Percentiles rank a stretch among this genome's conserved stretches.
These are phyloP conservation scores for Melanostoma mellinum DNA, from an alignment of 2,888 invertebrate genomes.

Conservation along the genomic window DNA sequence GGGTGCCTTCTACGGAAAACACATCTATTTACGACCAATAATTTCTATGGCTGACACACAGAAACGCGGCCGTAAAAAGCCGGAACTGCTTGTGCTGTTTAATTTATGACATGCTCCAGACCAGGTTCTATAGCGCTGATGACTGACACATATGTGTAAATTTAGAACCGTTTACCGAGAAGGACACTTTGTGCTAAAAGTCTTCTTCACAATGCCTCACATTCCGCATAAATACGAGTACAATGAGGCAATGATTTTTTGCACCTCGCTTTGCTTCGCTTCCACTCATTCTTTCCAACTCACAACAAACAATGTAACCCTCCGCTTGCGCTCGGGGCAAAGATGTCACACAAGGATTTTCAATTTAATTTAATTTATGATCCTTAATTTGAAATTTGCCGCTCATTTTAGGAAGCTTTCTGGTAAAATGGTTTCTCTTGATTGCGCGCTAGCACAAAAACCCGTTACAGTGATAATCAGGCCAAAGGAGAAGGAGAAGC, in stretches of 20 bases:
- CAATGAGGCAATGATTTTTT: conserved; percentile 28
- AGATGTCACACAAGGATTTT: conserved; percentile 73
- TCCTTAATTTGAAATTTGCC: conserved; percentile 73
- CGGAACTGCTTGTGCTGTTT: conserved; percentile 69
- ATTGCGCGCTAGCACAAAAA: conserved; percentile 59
- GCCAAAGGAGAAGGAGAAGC: conserved; percentile 35
- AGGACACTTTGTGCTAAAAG: conserved; percentile 48
- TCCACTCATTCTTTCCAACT: neutral
- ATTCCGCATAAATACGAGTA: conserved; percentile 47
- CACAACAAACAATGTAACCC: neutral
- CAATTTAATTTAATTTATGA: conserved; percentile 73
- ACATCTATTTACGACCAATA: conserved; percentile 72
- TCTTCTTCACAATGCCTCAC: conserved; percentile 56
- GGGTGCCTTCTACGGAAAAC: conserved; percentile 39
- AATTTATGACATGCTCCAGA: conserved; percentile 66
- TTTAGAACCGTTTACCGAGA: conserved; percentile 43
- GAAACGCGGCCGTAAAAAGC: conserved; percentile 68
- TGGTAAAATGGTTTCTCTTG: conserved; percentile 70
- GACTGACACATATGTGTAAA: conserved; percentile 73
- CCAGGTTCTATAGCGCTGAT: conserved; percentile 33
- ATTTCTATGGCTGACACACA: conserved; percentile 69
- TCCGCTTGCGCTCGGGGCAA: conserved; percentile 14
- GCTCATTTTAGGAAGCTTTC: conserved; percentile 69
- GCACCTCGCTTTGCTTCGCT: neutral
- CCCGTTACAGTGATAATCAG: conserved; percentile 70